These are phyloP conservation scores for Alentia gelatinosa DNA, from an alignment of 2,888 invertebrate species.

Conservation along the genomic window DNA sequence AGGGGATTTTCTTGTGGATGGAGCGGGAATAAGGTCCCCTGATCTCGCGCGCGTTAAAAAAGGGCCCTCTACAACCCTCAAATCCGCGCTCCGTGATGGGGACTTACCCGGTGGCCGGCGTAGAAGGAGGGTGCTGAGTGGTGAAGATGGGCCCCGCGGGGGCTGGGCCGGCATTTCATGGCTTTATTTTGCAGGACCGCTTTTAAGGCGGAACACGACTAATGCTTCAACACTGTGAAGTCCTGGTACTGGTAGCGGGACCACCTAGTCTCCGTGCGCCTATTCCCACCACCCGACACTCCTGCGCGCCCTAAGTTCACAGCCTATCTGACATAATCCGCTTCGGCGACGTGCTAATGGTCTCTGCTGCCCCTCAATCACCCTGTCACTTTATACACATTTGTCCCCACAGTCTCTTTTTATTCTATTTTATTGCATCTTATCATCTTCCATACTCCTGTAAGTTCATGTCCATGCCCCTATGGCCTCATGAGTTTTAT, in stretches of 20 bases:
- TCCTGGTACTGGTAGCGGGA: neutral
- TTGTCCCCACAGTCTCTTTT: no score
- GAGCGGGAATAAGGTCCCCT: no score
- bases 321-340: neutral
- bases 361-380: neutral
- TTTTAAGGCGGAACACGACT: constrained; percentile 1
- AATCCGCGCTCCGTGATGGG: no score
- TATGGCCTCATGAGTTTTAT: no score
- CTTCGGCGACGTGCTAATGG: neutral
- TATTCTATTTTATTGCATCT: no score
- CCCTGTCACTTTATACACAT: no score
- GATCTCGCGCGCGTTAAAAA: no score
- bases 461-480: no score
- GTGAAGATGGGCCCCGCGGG: neutral
- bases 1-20: no score
- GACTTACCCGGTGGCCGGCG: neutral
- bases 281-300: neutral
- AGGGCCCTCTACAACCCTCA: no score
- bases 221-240: neutral
- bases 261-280: neutral
- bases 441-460: no score
- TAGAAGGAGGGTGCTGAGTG: neutral
- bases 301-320: neutral
- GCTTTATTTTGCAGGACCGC: neutral
- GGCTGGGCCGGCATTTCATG: neutral